Conservation (phyloP, 2,113 vertebrate species). For the Cyanoliseus patagonus region DNA sequence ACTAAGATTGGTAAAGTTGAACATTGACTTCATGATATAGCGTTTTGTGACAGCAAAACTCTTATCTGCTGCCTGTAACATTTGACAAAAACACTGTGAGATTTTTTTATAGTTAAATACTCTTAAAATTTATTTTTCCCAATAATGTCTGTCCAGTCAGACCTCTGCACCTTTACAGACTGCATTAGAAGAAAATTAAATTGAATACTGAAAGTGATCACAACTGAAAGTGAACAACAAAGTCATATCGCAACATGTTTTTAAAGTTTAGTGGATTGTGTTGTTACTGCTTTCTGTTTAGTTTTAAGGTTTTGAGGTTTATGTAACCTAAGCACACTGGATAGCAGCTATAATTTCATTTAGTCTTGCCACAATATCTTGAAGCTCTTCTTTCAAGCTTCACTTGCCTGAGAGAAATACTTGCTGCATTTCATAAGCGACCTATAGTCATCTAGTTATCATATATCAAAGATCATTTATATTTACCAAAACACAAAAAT, state of each 20-base stretch:
- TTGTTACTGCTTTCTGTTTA: not conserved
- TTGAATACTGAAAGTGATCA: not conserved
- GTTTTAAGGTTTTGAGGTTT: not conserved
- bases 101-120: not conserved
- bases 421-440: not conserved
- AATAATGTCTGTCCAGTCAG: not conserved
- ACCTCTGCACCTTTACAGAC: not conserved
- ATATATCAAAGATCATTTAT: not conserved
- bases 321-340: not conserved
- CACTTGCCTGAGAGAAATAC: not conserved
- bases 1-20: not conserved
- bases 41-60: not conserved
- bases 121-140: not conserved
- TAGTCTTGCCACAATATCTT: not conserved
- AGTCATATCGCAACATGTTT: accelerated
- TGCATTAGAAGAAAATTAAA: not conserved
- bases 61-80: not conserved
- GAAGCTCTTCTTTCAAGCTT: not conserved
- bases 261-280: not conserved
- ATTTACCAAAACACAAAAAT: not conserved
- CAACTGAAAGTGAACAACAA: not conserved
- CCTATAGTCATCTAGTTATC: not conserved
- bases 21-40: not conserved
- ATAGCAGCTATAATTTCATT: not conserved
- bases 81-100: not conserved